Base-by-base conservation (phyloP, 1,140 invertebrate species). In the Drosophila tristis region DNA sequence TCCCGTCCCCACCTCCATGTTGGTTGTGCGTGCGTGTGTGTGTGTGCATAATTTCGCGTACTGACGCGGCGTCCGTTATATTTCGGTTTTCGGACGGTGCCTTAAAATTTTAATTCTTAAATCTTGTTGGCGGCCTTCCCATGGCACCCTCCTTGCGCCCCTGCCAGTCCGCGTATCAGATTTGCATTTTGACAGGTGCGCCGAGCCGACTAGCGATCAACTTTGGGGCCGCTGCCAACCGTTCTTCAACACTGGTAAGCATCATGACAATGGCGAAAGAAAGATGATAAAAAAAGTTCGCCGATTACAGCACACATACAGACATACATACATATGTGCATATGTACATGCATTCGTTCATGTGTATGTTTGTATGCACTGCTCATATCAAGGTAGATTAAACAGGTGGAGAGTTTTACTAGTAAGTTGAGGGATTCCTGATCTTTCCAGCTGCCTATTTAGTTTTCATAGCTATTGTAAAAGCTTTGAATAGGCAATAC, bases 181-280 rank as follows among this genome's bases (percentile, higher is more conserved):
- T 65, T 80, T 62, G 53, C 66, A 51, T 65, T 62, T 4, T 57
- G 44, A 59, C 78, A 81, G 80, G 80, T 81, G 79, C 35, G 35
- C 4, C 11, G 20, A 20, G 9, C 9, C 9, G 31, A 35, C 31
- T 11, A 11, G 29, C 74, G 64, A 61, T 78, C 66, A 44, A 55
- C 20, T 77, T 65, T 63, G 44, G 29, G 7, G 7, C 29, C 7
- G 43, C 35, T 63, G 42, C 42, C 8, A 35, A 62, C 16, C 44
- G 9, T 68, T 85, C 63, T 68, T 23, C 74, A 78, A 67, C 74
- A 78, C 68, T 86, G 81, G 78, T 75, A 87, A 86, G 78, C 78
- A 74, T 61, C 49, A n/a, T 26, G 44, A 45, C 35, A 25, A n/a
- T 16, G 58, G 60, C 57, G 42, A 50, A 74, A 64, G 71, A 74